Percentiles rank a stretch among this genome's conserved stretches.
These are phyloP conservation scores for Lysandra bellargus DNA, from an alignment of 2,888 invertebrate species.

Conservation along the genomic window DNA sequence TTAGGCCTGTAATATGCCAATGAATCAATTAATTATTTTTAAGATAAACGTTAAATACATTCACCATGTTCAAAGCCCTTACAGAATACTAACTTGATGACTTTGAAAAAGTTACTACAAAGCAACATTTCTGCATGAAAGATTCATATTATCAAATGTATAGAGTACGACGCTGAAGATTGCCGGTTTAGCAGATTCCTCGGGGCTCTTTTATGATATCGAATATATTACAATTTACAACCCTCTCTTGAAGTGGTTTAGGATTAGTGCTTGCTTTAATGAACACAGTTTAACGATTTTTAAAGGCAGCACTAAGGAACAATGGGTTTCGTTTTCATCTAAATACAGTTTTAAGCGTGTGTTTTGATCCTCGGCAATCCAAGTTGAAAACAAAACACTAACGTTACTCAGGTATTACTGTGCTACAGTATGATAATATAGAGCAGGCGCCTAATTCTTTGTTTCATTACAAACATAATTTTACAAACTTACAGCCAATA, in stretches of 20 bases:
- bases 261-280: conserved; percentile 15
- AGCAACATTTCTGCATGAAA: not conserved
- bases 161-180: not conserved
- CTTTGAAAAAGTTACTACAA: not conserved
- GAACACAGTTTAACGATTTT: not conserved
- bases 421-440: too few species aligned
- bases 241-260: not conserved
- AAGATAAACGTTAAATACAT: too few species aligned
- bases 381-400: too few species aligned
- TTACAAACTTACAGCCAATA: too few species aligned
- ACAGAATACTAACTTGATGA: not conserved
- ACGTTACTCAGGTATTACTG: too few species aligned
- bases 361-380: not conserved
- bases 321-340: not conserved
- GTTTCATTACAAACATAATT: too few species aligned
- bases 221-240: not conserved
- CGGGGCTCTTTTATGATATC: conserved; percentile 17
- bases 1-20: too few species aligned
- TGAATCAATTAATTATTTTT: too few species aligned
- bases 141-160: not conserved
- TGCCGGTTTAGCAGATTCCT: conserved; percentile 5
- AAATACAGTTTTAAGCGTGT: not conserved
- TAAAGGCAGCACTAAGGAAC: not conserved
- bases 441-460: too few species aligned
- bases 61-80: not conserved